Evolutionary conservation across 1,140 invertebrate genomes (phyloP), one percentile per base, ranked within the genome.

Genomic region (Drosophila micromelanica): DNA sequence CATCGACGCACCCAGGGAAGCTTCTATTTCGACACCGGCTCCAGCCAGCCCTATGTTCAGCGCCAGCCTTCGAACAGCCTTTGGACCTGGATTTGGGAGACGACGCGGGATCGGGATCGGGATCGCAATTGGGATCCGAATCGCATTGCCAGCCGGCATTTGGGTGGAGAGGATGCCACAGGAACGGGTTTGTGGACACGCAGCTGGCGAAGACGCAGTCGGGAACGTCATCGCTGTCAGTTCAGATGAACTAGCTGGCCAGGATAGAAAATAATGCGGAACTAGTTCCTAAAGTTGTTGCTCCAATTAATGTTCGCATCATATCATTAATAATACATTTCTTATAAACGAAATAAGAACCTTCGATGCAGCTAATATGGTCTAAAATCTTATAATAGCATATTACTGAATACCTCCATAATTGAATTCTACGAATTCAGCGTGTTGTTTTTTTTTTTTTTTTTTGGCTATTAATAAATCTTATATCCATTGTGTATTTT

Each of bases 11-110:
- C 52, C 0, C 55, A 74, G n/a, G 90, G 90, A 4, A 82, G 76
- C 68, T 91, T 82, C 54, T 91, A 86, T 42, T 91, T 91, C 11
- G 72, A 77, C 30, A 91, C 90, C 12, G 62, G 42, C 6, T 49
- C 90, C 0, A 69, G 80, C 20, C 73, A 76, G 35, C 90, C 90
- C 0, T 91, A 91, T 46, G 90, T 91, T 13, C 42, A 75, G 59
- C 60, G 75, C 7, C 82, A 80, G 5, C 82, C 45, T 2, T 12
- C 27, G 5, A 13, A 30, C 0, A 51, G 54, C 38, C 30, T 65
- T 27, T 45, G 59, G 20, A 69, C 48, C 3, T 17, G 72, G 59
- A 15, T 12, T 32, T 49, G 62, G 23, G 35, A 56, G 5, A 13
- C 68, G 20, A 9, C 51, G 27, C n/a, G 52, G n/a, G 30, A 35